Evolutionary conservation across 2,797 vertebrate species (phyloP), one percentile per base, ranked within the genome.

Genomic region (Enteromius argenteus): DNA sequence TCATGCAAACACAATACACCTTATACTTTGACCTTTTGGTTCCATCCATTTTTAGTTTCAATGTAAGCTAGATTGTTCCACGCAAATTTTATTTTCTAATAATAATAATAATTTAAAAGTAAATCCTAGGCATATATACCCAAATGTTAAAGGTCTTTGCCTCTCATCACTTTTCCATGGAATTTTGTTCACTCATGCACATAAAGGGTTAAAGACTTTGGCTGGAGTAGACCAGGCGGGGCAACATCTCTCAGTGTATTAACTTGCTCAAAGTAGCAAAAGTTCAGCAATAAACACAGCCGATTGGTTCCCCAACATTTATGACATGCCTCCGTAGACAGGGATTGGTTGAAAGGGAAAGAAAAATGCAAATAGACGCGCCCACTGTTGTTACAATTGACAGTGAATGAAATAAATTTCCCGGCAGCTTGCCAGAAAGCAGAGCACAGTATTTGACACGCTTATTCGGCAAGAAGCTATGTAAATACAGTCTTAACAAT

Each of bases 211-310:
- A 93, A 93, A 85, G 91, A 77, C 87, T 58, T 84, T 87, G 89
- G 53, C 88, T 91, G 92, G 93, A 93, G 94, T 91, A 93, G 91
- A 91, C 75, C 76, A 90, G 93, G 91, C 92, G 92, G 91, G 91
- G 93, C 90, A 93, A 93, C 94, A 88, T 93, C 95, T 90, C 93
- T 88, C 88, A 89, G 90, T 94, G 92, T 90, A 93, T 94, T 94
- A 89, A 93, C 94, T 94, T 89, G 94, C 93, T 93, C 93, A 93
- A 94, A 92, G 95, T 94, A 94, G 95, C 95, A 95, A 95, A 96
- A 94, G 94, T 95, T 96, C 93, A 95, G 92, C 88, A 93, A 87
- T 90, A 86, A 80, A 88, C 88, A 80, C 87, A 88, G 79, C 62
- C 85, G 90, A 96, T 96, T 95, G 95, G 94, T 86, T 90, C 77